Conservation (phyloP, 2,113 vertebrate genomes). For the Sylvia atricapilla region DNA sequence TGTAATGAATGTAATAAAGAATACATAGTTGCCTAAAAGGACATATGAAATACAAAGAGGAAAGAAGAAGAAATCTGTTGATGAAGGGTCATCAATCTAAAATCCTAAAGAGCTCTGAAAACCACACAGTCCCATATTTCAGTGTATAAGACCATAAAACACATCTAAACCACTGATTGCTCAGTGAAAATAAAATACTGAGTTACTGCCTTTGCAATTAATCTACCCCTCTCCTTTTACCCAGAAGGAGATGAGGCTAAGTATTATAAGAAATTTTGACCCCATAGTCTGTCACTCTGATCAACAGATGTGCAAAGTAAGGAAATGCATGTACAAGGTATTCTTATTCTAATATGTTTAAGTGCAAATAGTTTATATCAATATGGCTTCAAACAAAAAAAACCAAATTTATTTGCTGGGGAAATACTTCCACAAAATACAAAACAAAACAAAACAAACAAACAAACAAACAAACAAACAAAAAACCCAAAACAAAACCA, state of each 20-base stretch:
- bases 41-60: neutral
- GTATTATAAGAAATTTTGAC: neutral
- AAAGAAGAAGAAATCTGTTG: neutral
- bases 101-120: neutral
- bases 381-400: neutral
- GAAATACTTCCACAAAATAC: neutral
- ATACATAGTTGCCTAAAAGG: neutral
- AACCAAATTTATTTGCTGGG: neutral
- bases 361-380: accelerated
- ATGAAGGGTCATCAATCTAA: neutral
- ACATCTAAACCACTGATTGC: neutral
- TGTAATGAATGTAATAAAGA: neutral
- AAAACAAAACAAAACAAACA: neutral
- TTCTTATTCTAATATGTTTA: neutral
- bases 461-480: neutral
- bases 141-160: neutral
- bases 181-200: neutral
- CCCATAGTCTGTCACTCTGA: neutral
- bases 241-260: neutral
- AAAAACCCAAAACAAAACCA: neutral
- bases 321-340: neutral
- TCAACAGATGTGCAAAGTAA: neutral
- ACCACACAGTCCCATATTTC: neutral
- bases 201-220: neutral
- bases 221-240: neutral